A percentile compares a stretch with the other conserved stretches of the same genome.
Conservation (phyloP, 2,888 invertebrate species). For the Rotaria socialis region DNA sequence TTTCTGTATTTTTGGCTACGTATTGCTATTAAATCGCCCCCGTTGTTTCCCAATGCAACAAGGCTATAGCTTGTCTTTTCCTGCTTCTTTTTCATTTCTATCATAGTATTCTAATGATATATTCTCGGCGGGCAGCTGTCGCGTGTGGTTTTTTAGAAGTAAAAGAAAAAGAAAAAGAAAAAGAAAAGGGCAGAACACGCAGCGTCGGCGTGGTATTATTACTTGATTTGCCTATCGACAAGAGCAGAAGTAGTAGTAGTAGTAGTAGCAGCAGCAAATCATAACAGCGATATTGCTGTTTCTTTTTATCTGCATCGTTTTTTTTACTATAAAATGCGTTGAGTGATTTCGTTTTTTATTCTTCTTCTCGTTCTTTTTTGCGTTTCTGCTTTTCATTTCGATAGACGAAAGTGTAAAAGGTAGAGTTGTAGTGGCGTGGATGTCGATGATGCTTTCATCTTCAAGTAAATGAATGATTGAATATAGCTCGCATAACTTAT, state of each 20-base stretch:
- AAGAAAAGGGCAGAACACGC: not conserved
- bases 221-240: conserved; percentile 23
- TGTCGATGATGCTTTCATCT: not conserved
- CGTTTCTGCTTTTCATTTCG: not conserved
- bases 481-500: not conserved
- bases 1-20: not conserved
- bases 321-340: not conserved
- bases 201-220: not conserved
- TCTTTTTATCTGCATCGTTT: conserved; percentile 11
- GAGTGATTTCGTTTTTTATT: not conserved
- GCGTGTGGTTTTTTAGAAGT: conserved; percentile 12
- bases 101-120: not conserved
- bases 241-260: not conserved
- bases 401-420: not conserved
- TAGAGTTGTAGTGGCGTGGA: not conserved
- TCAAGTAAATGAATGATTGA: not conserved
- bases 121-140: conserved; percentile 13
- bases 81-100: not conserved
- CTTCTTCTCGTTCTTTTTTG: not conserved
- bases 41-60: not conserved
- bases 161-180: not conserved
- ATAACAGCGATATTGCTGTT: conserved; percentile 11
- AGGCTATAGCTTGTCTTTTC: not conserved
- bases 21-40: not conserved
- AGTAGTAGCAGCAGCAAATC: not conserved